These are phyloP conservation scores for Mycteria americana DNA, from an alignment of 2,797 vertebrate genomes.

Conservation along the genomic window DNA sequence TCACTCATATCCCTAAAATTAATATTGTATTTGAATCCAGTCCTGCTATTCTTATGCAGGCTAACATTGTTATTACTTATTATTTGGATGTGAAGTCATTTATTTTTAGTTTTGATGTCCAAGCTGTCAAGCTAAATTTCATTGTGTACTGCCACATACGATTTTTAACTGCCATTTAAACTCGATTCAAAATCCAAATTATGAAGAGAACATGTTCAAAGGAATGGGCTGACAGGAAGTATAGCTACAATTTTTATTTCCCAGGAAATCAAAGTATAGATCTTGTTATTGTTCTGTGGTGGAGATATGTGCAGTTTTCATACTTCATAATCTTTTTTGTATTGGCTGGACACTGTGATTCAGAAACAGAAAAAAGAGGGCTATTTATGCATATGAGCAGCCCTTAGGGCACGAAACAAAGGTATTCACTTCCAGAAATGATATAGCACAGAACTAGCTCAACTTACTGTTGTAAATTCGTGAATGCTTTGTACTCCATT, in stretches of 20 bases:
- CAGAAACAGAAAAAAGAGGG: neutral
- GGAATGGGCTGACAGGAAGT: constrained; percentile 77
- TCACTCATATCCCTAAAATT: constrained; percentile 97
- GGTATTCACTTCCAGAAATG: constrained; percentile 2
- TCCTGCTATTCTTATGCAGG: constrained; percentile 92
- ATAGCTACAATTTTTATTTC: constrained; percentile 80
- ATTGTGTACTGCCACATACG: constrained; percentile 85
- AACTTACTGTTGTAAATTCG: constrained; percentile 6
- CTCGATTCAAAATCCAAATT: constrained; percentile 87
- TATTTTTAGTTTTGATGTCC: constrained; percentile 91
- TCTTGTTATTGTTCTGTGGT: constrained; percentile 54
- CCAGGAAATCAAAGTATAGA: constrained; percentile 82
- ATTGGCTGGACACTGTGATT: constrained; percentile 24
- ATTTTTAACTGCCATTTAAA: constrained; percentile 97
- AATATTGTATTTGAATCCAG: constrained; percentile 97
- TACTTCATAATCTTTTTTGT: constrained; percentile 29
- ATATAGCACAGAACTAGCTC: neutral
- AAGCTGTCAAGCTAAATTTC: constrained; percentile 89
- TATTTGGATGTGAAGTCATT: constrained; percentile 95
- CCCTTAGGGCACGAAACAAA: constrained; percentile 10
- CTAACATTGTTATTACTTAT: constrained; percentile 99
- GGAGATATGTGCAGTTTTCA: neutral
- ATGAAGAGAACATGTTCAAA: constrained; percentile 81
- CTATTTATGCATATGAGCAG: neutral
- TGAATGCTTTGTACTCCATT: constrained; percentile 52